Percentiles rank a stretch among this genome's conserved stretches.
Conservation (phyloP, 1,140 invertebrate genomes). For the Leptinotarsa defecta region DNA sequence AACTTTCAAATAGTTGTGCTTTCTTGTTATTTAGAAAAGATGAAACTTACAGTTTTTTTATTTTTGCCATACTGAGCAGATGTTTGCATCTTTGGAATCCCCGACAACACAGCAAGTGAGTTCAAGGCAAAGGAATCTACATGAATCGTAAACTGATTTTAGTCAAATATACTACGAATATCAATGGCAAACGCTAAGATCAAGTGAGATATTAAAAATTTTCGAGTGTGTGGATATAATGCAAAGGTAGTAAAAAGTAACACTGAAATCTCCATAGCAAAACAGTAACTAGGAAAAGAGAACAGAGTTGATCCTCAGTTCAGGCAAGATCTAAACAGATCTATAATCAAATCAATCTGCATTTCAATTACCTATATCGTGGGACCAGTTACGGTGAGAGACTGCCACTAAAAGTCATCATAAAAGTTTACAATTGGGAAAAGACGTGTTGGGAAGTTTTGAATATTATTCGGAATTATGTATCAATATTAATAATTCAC, state of each 20-base stretch:
- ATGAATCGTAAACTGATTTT: neutral
- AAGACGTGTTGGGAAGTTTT: neutral
- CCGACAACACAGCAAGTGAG: neutral
- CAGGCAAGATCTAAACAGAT: slow-evolving; percentile 56
- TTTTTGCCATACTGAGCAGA: no score
- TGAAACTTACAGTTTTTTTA: no score
- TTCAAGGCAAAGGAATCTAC: neutral
- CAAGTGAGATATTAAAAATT: slow-evolving; percentile 32
- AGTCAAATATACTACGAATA: slow-evolving; percentile 38
- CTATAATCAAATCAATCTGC: slow-evolving; percentile 48
- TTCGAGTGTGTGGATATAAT: slow-evolving; percentile 6
- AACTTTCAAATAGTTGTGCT: no score
- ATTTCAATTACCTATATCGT: slow-evolving; percentile 71
- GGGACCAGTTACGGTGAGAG: slow-evolving; percentile 74
- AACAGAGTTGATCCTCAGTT: slow-evolving; percentile 46
- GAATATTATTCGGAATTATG: no score
- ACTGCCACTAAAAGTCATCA: slow-evolving; percentile 71
- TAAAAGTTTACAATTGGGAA: slow-evolving; percentile 45
- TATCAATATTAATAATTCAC: no score
- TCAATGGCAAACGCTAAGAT: slow-evolving; percentile 38
- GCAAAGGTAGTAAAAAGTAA: slow-evolving; percentile 6
- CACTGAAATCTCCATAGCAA: slow-evolving; percentile 36
- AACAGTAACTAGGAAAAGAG: slow-evolving; percentile 43
- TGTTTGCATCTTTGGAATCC: neutral
- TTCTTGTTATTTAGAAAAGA: no score